Base-by-base conservation (phyloP, 2,113 vertebrate species). In the Amphiprion percula region DNA sequence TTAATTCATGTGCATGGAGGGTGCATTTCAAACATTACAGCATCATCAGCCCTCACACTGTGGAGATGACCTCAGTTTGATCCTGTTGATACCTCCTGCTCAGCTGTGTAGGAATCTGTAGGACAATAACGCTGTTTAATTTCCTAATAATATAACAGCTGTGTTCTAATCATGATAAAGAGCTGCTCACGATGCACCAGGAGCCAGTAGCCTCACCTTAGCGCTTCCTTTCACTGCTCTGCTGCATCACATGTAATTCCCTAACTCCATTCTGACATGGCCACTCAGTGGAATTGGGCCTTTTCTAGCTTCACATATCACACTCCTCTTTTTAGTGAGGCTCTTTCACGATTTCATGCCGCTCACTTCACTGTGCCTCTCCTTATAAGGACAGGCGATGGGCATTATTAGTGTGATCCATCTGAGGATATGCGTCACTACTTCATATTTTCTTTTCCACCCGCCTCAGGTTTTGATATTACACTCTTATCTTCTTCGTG, bases 151-250 rank as follows among this genome's bases (percentile, higher is more conserved):
- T 88, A 80, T 91, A 90, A 92, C 87, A 87, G 90, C 86, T 74
- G 83, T 72, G 80, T 85, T 87, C 47, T 87, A 82, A 93, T 91
- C 77, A 84, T 79, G 90, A 92, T 77, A 74, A 87, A 88, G 86
- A 77, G 84, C 79, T 66, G 75, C 59, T 66, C 56, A 74, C 33
- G 70, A 77, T 64, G 77, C 68, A 50, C 14, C 54, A 54, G 50
- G 47, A 70, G 49, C 79, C 63, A 24, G 69, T 63, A 56, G 85
- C 77, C 67, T 79, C 76, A 87, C 84, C 83, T 85, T 77, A 44
- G 67, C n/a, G 81, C 79, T 77, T 69, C 81, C 62, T 69, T 84
- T 90, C 74, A 71, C 39, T 70, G 49, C 76, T 62, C 68, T 19
- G 78, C 80, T 50, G 72, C 82, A 74, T 87, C 80, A 84, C 58